Evolutionary conservation across 2,797 vertebrate genomes (phyloP), one percentile per base, ranked within the genome.

Genomic region (Erithacus rubecula): DNA sequence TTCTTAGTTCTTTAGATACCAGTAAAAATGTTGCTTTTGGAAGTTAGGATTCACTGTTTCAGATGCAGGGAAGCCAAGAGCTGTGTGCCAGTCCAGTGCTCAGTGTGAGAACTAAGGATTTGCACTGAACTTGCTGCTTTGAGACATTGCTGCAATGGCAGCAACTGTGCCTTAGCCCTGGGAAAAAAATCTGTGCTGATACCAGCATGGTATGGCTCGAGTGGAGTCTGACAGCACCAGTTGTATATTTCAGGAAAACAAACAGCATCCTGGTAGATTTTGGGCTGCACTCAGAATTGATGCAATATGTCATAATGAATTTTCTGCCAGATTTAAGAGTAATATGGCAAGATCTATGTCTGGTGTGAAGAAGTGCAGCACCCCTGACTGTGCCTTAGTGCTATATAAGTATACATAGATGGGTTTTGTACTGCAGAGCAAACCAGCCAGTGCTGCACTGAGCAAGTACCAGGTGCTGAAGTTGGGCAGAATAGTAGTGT

Each of bases 271-370:
- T 71, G 53, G 62, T 68, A 74, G 71, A 81, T 92, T 89, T 93
- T 92, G 78, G 34, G 52, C 92, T 86, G 79, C 1, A 32, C 51
- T 89, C 8, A 4, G 84, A 91, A 93, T 88, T 78, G 82, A 53
- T 85, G 59, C 76, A 59, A 32, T 81, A 63, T 75, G 78, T 95
- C 86, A 77, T 83, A 77, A 7, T 60, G 72, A 83, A 81, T 96
- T 83, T 93, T 93, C 91, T 95, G 84, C 69, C 74, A 84, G 88
- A 60, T 84, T 90, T 86, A 72, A 71, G 90, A 86, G 81, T 64
- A 70, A 77, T 81, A 49, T 0, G 5, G 36, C 58, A 64, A 78
- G 43, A 76, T 90, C 79, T 82, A 89, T 32, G 56, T 93, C n/a
- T 44, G 1, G 59, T 43, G 43, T 59, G 76, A 91, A 37, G 53